A percentile compares a stretch with the other conserved stretches of the same genome.
Evolutionary conservation across 1,140 invertebrate species (phyloP).

Genomic region (Drosophila pruinosa): DNA sequence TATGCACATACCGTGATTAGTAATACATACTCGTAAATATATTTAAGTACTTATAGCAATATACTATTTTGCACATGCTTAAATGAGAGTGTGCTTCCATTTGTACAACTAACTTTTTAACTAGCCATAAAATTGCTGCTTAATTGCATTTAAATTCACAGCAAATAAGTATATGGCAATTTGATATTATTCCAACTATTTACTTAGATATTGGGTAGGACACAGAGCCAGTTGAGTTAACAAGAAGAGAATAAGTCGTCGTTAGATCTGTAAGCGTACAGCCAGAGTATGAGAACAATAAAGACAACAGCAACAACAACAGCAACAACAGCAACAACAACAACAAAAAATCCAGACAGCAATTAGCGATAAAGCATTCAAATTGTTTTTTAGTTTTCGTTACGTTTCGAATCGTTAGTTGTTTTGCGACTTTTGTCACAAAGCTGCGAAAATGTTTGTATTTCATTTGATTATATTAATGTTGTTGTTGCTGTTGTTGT

Average conservation of each 20-base stretch:
- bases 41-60: too few species aligned
- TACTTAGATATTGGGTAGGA: not conserved
- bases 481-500: not conserved
- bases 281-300: too few species aligned
- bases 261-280: too few species aligned
- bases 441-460: slow-evolving; percentile 11
- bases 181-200: too few species aligned
- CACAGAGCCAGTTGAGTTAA: too few species aligned
- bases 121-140: not conserved
- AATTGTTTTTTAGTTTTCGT: slow-evolving; percentile 20
- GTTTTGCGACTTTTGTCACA: slow-evolving; percentile 23
- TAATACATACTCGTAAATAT: not conserved
- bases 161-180: slow-evolving; percentile 1
- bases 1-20: not conserved
- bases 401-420: slow-evolving; percentile 5
- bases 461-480: not conserved
- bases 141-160: slow-evolving; percentile 4
- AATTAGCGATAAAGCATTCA: slow-evolving; percentile 33
- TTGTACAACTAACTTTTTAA: not conserved
- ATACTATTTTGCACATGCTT: not conserved
- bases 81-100: not conserved
- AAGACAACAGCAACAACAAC: too few species aligned
- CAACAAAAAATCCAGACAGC: slow-evolving; percentile 17
- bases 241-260: slow-evolving; percentile 18
- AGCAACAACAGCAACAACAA: not conserved